Evolutionary conservation across 2,888 invertebrate species (phyloP), one percentile per base, ranked within the genome.

Genomic region (Bhutanitis thaidina): DNA sequence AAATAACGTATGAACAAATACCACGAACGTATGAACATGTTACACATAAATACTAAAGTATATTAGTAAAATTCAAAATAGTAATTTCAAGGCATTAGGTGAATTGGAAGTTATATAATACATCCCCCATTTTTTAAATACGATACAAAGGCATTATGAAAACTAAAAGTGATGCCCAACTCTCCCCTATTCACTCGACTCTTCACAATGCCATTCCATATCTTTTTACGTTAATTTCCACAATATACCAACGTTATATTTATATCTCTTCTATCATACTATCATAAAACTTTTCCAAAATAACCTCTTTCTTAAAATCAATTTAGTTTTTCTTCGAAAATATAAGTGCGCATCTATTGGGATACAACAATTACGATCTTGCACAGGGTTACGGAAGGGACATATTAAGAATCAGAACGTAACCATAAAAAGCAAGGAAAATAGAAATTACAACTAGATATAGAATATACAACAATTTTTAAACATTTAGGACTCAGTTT

Each of bases 211-310:
- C 41, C 25, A 0, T 15, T 43, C 43, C 30, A 13, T 30, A 37
- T 46, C 25, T 13, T 12, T 14, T 44, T 34, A 43, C 43, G 13
- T 25, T 30, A 37, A 37, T 37, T 20, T n/a, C 49, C 43, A 43
- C 49, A 39, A 48, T 44, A 49, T 44, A 44, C 48, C 36, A 52
- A 49, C 40, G 37, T 39, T 37, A 53, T 25, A 54, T 45, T 51
- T 41, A 20, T 46, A 36, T 37, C 37, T 37, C 13, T 32, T 30
- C 16, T 50, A 34, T 45, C 45, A 20, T 32, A 46, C 47, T 50
- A 49, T 54, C 34, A 51, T 56, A 69, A 68, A 69, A 65, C 62
- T 41, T 58, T 59, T 67, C 69, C 58, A 71, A 71, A 71, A 71
- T 71, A 71, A 65, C 67, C 60, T 63, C 54, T 64, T 54, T 59